These are phyloP conservation scores for Plectropomus leopardus DNA, from an alignment of 2,113 vertebrate genomes.

Conservation along the genomic window DNA sequence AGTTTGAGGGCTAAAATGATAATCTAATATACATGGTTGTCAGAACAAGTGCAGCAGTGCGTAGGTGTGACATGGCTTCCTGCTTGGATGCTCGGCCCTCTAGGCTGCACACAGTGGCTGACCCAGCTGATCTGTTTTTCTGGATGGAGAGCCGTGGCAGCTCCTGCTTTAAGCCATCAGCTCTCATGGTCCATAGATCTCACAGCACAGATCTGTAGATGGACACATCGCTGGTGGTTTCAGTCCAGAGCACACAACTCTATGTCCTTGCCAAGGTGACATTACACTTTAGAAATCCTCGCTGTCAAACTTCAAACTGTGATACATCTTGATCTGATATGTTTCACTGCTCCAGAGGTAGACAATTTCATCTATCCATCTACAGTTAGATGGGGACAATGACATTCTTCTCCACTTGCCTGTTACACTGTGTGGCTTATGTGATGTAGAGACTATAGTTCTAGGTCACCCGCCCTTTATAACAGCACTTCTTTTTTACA, in stretches of 20 bases:
- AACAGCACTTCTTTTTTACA: not conserved
- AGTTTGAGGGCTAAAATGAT: conserved; percentile 28
- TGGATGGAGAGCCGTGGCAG: conserved; percentile 23
- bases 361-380: not conserved
- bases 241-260: conserved; percentile 21
- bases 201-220: conserved; percentile 18
- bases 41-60: conserved; percentile 16
- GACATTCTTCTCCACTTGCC: not conserved
- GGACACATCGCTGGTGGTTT: conserved; percentile 14
- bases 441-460: not conserved
- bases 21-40: conserved; percentile 33
- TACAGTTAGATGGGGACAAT: not conserved
- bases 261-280: conserved; percentile 17
- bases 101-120: conserved; percentile 17
- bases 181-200: conserved; percentile 39
- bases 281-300: not conserved
- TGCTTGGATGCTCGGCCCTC: conserved; percentile 30
- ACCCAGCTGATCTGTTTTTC: conserved; percentile 32
- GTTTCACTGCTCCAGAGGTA: not conserved
- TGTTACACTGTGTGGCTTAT: not conserved
- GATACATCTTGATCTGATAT: conserved; percentile 21
- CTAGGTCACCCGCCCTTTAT: not conserved
- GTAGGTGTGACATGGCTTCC: conserved; percentile 30
- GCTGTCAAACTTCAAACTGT: conserved; percentile 8
- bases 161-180: conserved; percentile 30